phyloP scores from a whole-genome alignment of 2,113 vertebrate species.

The Macheiramphus alcinus region DNA sequence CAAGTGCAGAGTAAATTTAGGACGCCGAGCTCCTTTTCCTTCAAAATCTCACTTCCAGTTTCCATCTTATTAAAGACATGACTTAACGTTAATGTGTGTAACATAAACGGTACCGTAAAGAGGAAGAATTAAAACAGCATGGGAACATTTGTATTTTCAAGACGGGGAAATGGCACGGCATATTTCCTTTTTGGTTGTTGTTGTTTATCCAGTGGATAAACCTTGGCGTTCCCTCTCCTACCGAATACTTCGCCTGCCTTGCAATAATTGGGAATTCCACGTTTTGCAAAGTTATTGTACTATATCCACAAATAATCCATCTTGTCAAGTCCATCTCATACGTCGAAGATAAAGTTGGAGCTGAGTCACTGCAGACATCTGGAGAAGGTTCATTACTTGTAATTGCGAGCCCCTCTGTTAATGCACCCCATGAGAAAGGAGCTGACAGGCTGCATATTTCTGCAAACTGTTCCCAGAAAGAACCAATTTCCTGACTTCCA shows the following conservation, averaged over 20 bases:
- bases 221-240: background rate
- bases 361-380: slow-evolving; percentile 86
- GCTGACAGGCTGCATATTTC: slow-evolving; percentile 89
- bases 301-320: slow-evolving; percentile 75
- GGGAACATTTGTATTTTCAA: slow-evolving; percentile 45
- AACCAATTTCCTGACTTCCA: slow-evolving; percentile 92
- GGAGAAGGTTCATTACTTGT: slow-evolving; percentile 88
- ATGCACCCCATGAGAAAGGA: slow-evolving; percentile 83
- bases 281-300: slow-evolving; percentile 57
- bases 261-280: slow-evolving; percentile 65
- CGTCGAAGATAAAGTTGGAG: slow-evolving; percentile 75
- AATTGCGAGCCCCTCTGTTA: slow-evolving; percentile 87
- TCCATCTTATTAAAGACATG: slow-evolving; percentile 78
- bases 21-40: slow-evolving; percentile 56
- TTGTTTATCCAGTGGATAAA: slow-evolving; percentile 63
- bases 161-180: slow-evolving; percentile 27
- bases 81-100: slow-evolving; percentile 79
- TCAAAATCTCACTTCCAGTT: slow-evolving; percentile 77
- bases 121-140: slow-evolving; percentile 75
- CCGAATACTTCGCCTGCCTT: slow-evolving; percentile 31
- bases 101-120: slow-evolving; percentile 77
- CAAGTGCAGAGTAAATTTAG: slow-evolving; percentile 18
- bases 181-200: slow-evolving; percentile 51
- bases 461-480: slow-evolving; percentile 92
- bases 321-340: slow-evolving; percentile 76